Evolutionary conservation across 2,797 vertebrate species (phyloP).

Genomic region (Falco peregrinus): DNA sequence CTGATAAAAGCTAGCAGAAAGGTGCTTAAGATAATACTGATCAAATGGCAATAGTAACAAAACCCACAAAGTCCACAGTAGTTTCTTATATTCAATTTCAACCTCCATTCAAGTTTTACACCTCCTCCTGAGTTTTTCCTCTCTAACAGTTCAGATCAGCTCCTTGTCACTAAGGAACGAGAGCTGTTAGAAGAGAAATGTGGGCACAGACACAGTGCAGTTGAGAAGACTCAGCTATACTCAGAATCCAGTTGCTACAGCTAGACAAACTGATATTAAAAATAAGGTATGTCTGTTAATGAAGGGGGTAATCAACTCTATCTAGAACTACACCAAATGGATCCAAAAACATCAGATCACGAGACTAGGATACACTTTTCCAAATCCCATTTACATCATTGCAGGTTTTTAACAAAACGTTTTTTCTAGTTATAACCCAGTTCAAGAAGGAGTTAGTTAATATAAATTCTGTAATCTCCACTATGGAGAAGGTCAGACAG

Average conservation of each 20-base stretch:
- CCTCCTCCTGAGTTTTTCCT: neutral
- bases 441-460: neutral
- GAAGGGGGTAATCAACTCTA: neutral
- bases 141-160: neutral
- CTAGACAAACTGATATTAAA: neutral
- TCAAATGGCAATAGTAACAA: neutral
- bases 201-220: neutral
- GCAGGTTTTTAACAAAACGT: neutral
- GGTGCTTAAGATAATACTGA: neutral
- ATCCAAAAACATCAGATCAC: neutral
- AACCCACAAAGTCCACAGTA: neutral
- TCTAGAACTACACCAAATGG: neutral
- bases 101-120: neutral
- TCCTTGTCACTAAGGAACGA: neutral
- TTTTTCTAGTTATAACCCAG: neutral
- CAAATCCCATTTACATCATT: neutral
- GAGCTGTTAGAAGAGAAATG: neutral
- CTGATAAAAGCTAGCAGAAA: neutral
- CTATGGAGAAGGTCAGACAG: neutral
- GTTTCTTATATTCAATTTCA: neutral
- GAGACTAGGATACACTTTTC: neutral
- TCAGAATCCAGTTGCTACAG: neutral
- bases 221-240: neutral
- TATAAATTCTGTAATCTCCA: neutral
- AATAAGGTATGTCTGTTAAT: neutral